Percentiles rank a stretch among this genome's conserved stretches.
Conservation (phyloP, 2,113 vertebrate species). For the Eulacestoma nigropectus region DNA sequence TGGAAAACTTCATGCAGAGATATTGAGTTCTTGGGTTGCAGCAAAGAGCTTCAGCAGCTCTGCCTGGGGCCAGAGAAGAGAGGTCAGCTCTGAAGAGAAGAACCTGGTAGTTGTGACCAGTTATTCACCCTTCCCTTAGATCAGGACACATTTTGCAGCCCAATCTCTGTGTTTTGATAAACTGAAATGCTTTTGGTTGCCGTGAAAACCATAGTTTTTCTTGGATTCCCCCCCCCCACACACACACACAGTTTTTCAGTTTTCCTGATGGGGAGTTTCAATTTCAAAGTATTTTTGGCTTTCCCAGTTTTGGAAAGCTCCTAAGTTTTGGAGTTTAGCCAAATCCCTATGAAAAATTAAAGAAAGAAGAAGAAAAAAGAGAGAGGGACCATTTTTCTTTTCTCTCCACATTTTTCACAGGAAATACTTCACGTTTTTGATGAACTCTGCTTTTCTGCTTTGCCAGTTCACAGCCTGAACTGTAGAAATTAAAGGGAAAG, state of each 20-base stretch:
- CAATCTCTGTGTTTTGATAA: neutral
- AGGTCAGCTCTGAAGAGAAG: neutral
- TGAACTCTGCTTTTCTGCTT: conserved; percentile 36
- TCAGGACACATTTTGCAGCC: neutral
- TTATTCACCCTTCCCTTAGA: neutral
- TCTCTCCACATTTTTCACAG: conserved; percentile 30
- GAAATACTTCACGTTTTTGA: conserved; percentile 49
- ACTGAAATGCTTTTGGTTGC: neutral
- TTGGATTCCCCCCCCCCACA: neutral
- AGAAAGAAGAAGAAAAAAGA: neutral
- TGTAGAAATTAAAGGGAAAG: conserved; percentile 13
- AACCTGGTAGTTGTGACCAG: neutral
- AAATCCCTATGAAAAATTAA: conserved; percentile 48
- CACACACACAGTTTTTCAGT: neutral
- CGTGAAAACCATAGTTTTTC: neutral
- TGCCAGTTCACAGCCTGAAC: neutral
- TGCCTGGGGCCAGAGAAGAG: neutral
- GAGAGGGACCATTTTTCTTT: conserved; percentile 11
- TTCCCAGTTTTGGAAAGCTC: conserved; percentile 2
- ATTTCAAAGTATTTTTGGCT: conserved; percentile 36
- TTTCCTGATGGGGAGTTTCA: conserved; percentile 6
- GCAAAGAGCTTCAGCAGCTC: neutral
- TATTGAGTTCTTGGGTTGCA: conserved; percentile 27
- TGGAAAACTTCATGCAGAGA: conserved; percentile 16
- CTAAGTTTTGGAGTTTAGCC: neutral